Percentiles rank a stretch among this genome's conserved stretches.
Evolutionary conservation across 2,888 invertebrate genomes (phyloP).

Genomic region (Dicyrtoma fusca): DNA sequence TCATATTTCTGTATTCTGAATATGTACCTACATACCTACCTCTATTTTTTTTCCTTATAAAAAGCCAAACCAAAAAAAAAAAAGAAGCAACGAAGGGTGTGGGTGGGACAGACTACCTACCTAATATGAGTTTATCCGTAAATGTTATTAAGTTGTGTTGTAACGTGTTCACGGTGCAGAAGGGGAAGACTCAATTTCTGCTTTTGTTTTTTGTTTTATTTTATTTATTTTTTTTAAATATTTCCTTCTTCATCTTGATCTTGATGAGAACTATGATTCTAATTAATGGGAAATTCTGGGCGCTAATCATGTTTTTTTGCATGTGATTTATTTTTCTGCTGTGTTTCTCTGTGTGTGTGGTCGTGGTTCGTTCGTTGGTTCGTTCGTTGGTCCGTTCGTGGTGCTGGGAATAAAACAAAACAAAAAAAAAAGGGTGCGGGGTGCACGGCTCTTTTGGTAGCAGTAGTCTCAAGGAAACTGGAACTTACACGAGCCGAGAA

Average conservation of each 20-base stretch:
- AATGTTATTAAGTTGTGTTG: neutral
- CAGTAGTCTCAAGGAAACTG: constrained; percentile 98
- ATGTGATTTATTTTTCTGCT: constrained; percentile 19
- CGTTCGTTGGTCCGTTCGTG: no score
- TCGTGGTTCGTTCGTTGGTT: neutral
- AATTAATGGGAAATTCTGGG: neutral
- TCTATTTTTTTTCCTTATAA: no score
- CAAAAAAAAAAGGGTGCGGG: constrained; percentile 82
- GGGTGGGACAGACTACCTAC: constrained; percentile 22
- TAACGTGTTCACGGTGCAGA: neutral
- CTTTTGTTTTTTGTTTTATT: constrained; percentile 3
- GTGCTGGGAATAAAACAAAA: constrained; percentile 21
- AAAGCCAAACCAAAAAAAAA: no score
- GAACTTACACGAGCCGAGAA: constrained; percentile 99
- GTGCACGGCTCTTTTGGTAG: constrained; percentile 98
- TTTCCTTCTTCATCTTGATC: neutral
- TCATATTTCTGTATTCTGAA: no score
- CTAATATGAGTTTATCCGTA: no score
- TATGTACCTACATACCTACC: no score
- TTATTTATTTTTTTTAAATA: neutral
- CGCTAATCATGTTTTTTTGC: constrained; percentile 32
- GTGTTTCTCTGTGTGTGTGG: constrained; percentile 25
- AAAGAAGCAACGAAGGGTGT: neutral
- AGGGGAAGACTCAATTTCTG: neutral
- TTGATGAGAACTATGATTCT: neutral